phyloP scores from a whole-genome alignment of 1,140 invertebrate genomes.

The Carcinoscorpius rotundicauda region DNA sequence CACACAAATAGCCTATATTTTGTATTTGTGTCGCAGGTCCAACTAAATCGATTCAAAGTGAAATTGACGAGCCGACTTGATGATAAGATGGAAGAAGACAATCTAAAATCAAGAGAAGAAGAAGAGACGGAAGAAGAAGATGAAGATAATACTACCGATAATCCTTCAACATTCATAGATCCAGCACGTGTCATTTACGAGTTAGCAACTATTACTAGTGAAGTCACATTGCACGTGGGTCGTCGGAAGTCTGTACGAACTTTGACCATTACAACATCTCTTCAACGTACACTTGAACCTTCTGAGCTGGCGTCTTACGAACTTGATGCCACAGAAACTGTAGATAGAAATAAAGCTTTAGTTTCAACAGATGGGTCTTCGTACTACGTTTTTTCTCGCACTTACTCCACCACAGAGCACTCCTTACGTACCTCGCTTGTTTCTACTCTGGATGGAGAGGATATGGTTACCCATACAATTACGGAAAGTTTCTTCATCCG shows the following conservation, averaged over 20 bases:
- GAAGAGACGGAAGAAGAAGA: conserved; percentile 18
- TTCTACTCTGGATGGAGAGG: conserved; percentile 24
- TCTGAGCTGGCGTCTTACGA: conserved; percentile 37
- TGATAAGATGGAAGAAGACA: conserved; percentile 11
- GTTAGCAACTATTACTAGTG: conserved; percentile 23
- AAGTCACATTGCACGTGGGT: conserved; percentile 24
- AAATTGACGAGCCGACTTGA: conserved; percentile 15
- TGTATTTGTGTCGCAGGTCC: conserved; percentile 16
- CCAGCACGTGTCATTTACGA: conserved; percentile 22
- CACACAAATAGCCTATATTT: not conserved
- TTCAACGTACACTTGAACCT: conserved; percentile 68
- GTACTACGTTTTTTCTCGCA: conserved; percentile 23
- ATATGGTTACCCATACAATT: conserved; percentile 24
- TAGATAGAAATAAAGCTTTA: conserved; percentile 7
- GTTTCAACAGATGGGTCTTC: conserved; percentile 7
- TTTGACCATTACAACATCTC: conserved; percentile 45
- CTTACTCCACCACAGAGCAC: conserved; percentile 26
- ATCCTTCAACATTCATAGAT: conserved; percentile 15
- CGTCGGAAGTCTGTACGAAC: conserved; percentile 22
- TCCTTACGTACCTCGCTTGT: conserved; percentile 24
- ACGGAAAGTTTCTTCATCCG: conserved; percentile 27
- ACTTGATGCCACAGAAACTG: conserved; percentile 11
- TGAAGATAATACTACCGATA: conserved; percentile 8
- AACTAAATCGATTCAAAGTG: conserved; percentile 26
- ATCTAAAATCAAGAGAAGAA: conserved; percentile 9